These are phyloP conservation scores for Hippoglossus stenolepis DNA, from an alignment of 2,113 vertebrate species.

Conservation along the genomic window DNA sequence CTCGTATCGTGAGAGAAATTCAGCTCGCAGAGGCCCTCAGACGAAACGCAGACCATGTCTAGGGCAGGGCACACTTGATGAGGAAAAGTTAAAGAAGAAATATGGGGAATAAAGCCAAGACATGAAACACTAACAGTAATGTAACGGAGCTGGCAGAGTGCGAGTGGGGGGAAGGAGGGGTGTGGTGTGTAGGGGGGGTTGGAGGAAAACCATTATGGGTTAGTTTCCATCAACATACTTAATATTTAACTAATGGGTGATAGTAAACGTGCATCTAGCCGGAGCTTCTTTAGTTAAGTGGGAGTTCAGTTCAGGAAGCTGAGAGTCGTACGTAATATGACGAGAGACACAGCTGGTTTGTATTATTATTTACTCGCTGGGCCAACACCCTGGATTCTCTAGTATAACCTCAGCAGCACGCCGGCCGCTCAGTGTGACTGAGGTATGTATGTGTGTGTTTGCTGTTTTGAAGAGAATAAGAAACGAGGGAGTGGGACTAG, in stretches of 20 bases:
- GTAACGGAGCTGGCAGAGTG: slow-evolving; percentile 24
- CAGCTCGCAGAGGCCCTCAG: slow-evolving; percentile 35
- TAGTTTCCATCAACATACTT: slow-evolving; percentile 19
- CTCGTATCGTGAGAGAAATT: slow-evolving; percentile 66
- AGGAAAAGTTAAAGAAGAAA: slow-evolving; percentile 49
- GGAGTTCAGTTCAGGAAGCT: slow-evolving; percentile 36
- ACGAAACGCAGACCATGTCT: slow-evolving; percentile 69
- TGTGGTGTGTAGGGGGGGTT: neutral
- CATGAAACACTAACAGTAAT: slow-evolving; percentile 38
- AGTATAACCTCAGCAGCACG: slow-evolving; percentile 58
- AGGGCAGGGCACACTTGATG: slow-evolving; percentile 41
- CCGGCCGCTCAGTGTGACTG: slow-evolving; percentile 52
- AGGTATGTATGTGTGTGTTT: slow-evolving; percentile 60
- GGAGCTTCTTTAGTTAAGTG: slow-evolving; percentile 18
- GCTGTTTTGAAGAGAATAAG: slow-evolving; percentile 59
- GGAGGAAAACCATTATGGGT: slow-evolving; percentile 26
- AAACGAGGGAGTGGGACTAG: slow-evolving; percentile 45
- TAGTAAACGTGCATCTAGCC: slow-evolving; percentile 13
- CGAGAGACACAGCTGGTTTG: slow-evolving; percentile 73
- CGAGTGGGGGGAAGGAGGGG: too few relatives aligned
- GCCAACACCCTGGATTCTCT: slow-evolving; percentile 73
- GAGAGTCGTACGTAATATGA: slow-evolving; percentile 39
- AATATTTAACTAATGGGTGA: slow-evolving; percentile 36
- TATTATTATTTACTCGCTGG: slow-evolving; percentile 82
- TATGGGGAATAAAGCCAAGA: slow-evolving; percentile 42